Evolutionary conservation across 2,888 invertebrate genomes (phyloP).

Genomic region (Fragum fragum): DNA sequence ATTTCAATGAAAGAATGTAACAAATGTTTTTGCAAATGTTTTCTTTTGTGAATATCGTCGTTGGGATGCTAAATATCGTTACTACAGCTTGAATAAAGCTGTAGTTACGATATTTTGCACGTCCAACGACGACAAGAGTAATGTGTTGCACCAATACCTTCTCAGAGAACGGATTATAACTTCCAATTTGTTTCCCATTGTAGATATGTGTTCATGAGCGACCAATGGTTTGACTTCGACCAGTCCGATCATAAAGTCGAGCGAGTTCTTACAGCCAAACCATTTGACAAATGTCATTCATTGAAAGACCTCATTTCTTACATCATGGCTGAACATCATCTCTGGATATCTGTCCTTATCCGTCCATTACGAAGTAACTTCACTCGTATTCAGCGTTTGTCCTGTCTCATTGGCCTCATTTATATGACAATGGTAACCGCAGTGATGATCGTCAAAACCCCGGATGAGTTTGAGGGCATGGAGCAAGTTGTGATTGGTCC

Average conservation of each 20-base stretch:
- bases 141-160: too few relatives aligned
- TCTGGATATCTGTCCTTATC: constrained; percentile 87
- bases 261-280: constrained; percentile 85
- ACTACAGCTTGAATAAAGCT: too few relatives aligned
- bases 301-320: constrained; percentile 86
- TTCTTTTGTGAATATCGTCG: too few relatives aligned
- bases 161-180: too few relatives aligned
- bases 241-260: constrained; percentile 86
- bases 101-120: too few relatives aligned
- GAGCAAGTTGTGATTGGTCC: constrained; percentile 17
- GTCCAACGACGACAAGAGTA: too few relatives aligned
- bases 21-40: too few relatives aligned
- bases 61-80: too few relatives aligned
- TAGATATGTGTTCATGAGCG: constrained; percentile 81
- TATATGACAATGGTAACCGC: constrained; percentile 78
- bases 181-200: background rate
- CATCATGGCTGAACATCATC: constrained; percentile 86
- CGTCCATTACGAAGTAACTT: constrained; percentile 87
- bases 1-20: too few relatives aligned
- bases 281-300: constrained; percentile 83
- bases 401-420: constrained; percentile 75
- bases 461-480: constrained; percentile 50
- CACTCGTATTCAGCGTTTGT: constrained; percentile 83
- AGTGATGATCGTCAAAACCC: constrained; percentile 71
- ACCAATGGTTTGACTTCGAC: constrained; percentile 86